These are phyloP conservation scores for Drosophila incognita DNA, from an alignment of 2,888 invertebrate species.

Conservation along the genomic window DNA sequence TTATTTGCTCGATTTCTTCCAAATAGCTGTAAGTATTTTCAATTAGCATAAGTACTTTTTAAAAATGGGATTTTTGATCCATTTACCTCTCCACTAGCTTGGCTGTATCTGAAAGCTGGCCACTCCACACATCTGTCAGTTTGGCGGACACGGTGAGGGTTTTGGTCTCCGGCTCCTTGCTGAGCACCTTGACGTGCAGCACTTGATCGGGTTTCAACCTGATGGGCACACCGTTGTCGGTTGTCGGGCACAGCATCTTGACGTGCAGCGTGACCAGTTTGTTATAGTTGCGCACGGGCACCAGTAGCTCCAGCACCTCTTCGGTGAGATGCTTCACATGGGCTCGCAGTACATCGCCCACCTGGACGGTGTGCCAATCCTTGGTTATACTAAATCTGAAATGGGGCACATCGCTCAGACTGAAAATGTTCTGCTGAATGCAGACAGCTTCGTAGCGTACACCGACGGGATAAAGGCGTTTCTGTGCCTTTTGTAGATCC, in stretches of 20 bases:
- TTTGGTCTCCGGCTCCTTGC: constrained; percentile 78
- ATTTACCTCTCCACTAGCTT: constrained; percentile 76
- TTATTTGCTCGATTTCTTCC: constrained; percentile 82
- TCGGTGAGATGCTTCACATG: constrained; percentile 80
- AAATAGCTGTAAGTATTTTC: constrained; percentile 78
- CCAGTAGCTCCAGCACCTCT: constrained; percentile 80
- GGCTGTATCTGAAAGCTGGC: constrained; percentile 82
- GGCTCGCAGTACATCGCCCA: constrained; percentile 81
- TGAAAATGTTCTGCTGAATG: constrained; percentile 82
- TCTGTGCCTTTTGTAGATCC: constrained; percentile 79
- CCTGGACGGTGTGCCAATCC: constrained; percentile 75
- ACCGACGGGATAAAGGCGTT: constrained; percentile 68
- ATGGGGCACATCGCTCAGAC: constrained; percentile 82
- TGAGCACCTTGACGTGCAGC: constrained; percentile 81
- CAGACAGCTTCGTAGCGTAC: constrained; percentile 74
- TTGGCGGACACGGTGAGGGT: constrained; percentile 83
- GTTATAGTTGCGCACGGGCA: constrained; percentile 80
- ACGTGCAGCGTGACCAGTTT: constrained; percentile 82
- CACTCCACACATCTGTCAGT: constrained; percentile 85
- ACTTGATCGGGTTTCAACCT: constrained; percentile 80
- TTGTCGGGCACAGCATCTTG: constrained; percentile 81
- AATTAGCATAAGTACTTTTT: not conserved
- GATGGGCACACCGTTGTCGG: constrained; percentile 54
- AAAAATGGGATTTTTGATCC: not conserved
- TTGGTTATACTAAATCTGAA: constrained; percentile 72